phyloP scores from a whole-genome alignment of 2,797 vertebrate genomes.

The Clarias laeviceps region DNA sequence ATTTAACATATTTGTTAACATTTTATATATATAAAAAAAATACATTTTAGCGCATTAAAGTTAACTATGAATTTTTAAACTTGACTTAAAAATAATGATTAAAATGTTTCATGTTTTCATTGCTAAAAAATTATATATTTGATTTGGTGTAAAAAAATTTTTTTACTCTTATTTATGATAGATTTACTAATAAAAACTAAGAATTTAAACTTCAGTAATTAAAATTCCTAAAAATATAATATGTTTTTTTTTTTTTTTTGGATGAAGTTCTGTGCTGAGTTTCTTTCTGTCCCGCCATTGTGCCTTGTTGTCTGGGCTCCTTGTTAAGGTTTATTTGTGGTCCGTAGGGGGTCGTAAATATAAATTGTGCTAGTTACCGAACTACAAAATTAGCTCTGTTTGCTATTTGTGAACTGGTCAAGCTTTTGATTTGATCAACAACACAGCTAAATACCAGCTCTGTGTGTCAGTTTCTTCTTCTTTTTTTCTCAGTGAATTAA shows the following conservation, averaged over 20 bases:
- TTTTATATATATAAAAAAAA: not conserved
- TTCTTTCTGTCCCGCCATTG: not conserved
- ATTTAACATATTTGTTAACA: not conserved
- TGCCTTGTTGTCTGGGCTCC: not conserved
- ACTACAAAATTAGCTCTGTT: not conserved
- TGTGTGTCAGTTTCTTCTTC: not conserved
- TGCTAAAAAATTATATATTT: not conserved
- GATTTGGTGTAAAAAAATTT: not conserved
- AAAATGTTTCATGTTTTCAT: not conserved
- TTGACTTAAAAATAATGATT: not conserved
- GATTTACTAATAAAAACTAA: not conserved
- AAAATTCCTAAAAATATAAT: not conserved
- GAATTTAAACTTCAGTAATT: not conserved
- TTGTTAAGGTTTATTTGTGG: constrained; percentile 3
- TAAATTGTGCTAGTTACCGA: not conserved
- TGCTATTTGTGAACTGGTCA: not conserved
- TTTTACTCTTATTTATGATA: not conserved
- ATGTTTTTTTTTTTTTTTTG: not conserved
- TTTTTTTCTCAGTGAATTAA: constrained; percentile 23
- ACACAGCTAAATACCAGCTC: not conserved
- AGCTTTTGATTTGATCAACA: constrained; percentile 23
- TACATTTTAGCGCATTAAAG: not conserved
- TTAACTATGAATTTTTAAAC: not conserved
- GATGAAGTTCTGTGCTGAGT: no score
- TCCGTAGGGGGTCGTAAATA: not conserved